Base-by-base conservation (phyloP, 2,797 vertebrate species). In the Margarornis squamiger region DNA sequence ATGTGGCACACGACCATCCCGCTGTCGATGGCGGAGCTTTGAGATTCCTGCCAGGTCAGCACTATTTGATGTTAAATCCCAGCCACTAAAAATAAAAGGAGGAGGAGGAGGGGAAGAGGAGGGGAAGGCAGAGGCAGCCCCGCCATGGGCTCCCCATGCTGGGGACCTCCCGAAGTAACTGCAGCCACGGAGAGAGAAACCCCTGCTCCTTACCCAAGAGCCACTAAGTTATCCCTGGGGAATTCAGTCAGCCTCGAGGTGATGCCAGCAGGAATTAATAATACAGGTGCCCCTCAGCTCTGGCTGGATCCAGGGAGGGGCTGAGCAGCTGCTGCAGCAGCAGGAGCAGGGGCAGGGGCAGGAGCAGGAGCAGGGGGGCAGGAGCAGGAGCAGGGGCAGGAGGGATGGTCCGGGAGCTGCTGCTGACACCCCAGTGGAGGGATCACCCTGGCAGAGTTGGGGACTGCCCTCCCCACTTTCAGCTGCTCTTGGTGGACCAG, bases 41-140 rank as follows among this genome's bases (percentile, higher is more conserved):
- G 91, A 96, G 97, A 97, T 98, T 98, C 96, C 97, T 94, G 97
- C 97, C 96, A 87, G 98, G 98, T 97, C 98, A 98, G 98, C 98
- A 95, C 76, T 82, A 72, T 92, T 96, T 89, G 63, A 75, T 92
- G 97, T 96, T 97, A 96, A 94, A 95, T 92, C 86, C 45, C 63
- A 36, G 86, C 92, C 70, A 90, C 75, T 88, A 83, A 92, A 93
- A 94, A 95, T 82, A 90, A 86, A 71, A 92, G 85, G 58, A 71
- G 71, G 58, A 6, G 23, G 41, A n/a, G 62, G 39, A 45, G 41
- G 63, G 83, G 58, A 71, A 66, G 58, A 6, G 23, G 41, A n/a
- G 62, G 39, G 38, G 2, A 15, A 26, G 36, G 54, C 57, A 48
- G 36, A 22, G 21, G 27, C 38, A n/a, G 46, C 41, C 29, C 51